These are phyloP conservation scores for Vesta saturnalis DNA, from an alignment of 2,888 invertebrate species.

Conservation along the genomic window DNA sequence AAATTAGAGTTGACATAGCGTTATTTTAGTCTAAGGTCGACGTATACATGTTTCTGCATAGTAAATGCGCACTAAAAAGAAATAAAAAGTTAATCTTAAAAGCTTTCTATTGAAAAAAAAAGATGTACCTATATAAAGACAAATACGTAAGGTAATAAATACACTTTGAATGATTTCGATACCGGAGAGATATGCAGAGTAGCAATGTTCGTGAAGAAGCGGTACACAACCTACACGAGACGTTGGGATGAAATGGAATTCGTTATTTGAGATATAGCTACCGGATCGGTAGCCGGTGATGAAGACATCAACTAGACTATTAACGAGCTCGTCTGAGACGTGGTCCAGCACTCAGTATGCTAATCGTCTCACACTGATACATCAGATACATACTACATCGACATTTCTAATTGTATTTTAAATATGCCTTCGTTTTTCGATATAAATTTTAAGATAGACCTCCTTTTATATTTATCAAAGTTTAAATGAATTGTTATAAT, in stretches of 20 bases:
- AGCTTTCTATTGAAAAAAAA: not conserved
- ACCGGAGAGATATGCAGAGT: constrained; percentile 51
- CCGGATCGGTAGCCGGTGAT: constrained; percentile 56
- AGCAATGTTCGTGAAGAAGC: constrained; percentile 47
- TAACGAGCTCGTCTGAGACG: constrained; percentile 48
- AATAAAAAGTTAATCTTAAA: not conserved
- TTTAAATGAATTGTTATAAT: not conserved
- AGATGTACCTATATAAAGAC: not conserved
- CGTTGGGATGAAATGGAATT: constrained; percentile 51
- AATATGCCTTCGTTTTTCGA: constrained; percentile 31
- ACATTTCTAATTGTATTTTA: constrained; percentile 43
- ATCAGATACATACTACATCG: constrained; percentile 34
- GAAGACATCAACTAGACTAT: constrained; percentile 55
- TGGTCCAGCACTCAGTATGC: constrained; percentile 49
- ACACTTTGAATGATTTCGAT: constrained; percentile 37
- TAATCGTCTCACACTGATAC: constrained; percentile 46
- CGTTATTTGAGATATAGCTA: constrained; percentile 57
- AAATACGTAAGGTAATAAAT: constrained; percentile 31
- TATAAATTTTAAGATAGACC: constrained; percentile 32
- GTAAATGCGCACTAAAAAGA: not conserved
- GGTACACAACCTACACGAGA: constrained; percentile 52
- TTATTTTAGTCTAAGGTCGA: not conserved
- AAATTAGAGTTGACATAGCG: constrained; percentile 1
- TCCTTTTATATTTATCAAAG: not conserved
- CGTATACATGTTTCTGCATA: not conserved